Evolutionary conservation across 1,140 invertebrate genomes (phyloP).

Genomic region (Drosophila sturtevanti): DNA sequence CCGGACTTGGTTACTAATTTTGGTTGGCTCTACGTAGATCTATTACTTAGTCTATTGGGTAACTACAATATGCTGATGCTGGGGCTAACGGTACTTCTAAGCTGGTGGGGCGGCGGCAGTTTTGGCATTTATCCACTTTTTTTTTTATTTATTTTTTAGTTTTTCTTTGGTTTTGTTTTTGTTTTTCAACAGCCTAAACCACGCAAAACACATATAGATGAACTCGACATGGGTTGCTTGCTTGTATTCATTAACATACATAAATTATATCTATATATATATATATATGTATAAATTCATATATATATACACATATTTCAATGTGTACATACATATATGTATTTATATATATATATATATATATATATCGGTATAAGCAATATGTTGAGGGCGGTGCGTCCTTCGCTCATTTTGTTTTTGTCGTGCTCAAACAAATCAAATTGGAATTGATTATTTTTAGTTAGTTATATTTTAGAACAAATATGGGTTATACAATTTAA

Average conservation of each 20-base stretch:
- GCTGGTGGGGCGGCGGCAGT: constrained; percentile 34
- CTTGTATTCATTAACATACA: constrained; percentile 37
- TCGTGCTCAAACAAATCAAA: constrained; percentile 76
- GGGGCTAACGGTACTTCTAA: constrained; percentile 39
- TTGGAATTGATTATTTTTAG: constrained; percentile 73
- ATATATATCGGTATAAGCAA: constrained; percentile 34
- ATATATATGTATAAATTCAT: constrained; percentile 10
- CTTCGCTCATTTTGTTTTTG: constrained; percentile 44
- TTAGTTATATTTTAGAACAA: constrained; percentile 44
- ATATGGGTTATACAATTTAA: constrained; percentile 22
- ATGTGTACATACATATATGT: constrained; percentile 43
- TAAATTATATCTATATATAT: constrained; percentile 50
- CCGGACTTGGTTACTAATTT: constrained; percentile 22
- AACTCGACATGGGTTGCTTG: constrained; percentile 81
- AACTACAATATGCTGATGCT: constrained; percentile 56
- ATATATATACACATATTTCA: background rate
- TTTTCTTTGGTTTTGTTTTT: constrained; percentile 55
- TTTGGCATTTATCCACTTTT: constrained; percentile 22
- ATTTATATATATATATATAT: constrained; percentile 40
- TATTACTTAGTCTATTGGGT: constrained; percentile 34
- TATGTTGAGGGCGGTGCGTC: constrained; percentile 51
- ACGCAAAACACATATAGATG: constrained; percentile 83
- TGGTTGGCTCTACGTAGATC: background rate
- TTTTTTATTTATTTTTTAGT: constrained; percentile 26
- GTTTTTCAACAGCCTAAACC: constrained; percentile 82